These are phyloP conservation scores for Aleiodes leptofemur DNA, from an alignment of 2,888 invertebrate genomes.

Conservation along the genomic window DNA sequence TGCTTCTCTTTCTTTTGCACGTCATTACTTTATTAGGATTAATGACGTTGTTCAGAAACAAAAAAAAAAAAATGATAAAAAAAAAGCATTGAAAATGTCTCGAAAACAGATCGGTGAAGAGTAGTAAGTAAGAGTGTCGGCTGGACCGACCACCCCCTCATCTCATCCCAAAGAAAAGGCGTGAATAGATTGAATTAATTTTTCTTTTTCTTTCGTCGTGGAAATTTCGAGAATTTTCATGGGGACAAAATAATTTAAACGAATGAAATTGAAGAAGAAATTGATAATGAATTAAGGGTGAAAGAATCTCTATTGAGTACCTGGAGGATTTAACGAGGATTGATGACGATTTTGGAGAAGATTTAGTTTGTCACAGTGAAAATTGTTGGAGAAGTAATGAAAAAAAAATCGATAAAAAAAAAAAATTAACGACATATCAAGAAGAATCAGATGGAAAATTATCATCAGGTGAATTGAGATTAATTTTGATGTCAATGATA, in stretches of 20 bases:
- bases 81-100: constrained; percentile 15
- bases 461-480: not conserved
- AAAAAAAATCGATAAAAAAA: constrained; percentile 12
- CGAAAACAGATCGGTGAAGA: constrained; percentile 17
- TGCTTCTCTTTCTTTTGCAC: constrained; percentile 48
- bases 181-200: not conserved
- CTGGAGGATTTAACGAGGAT: constrained; percentile 28
- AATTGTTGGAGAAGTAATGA: not conserved
- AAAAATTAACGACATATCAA: constrained; percentile 28
- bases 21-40: constrained; percentile 33
- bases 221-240: not conserved
- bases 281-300: constrained; percentile 7
- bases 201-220: no score
- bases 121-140: constrained; percentile 42
- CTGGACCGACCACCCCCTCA: constrained; percentile 45
- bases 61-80: not conserved
- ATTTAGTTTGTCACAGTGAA: not conserved
- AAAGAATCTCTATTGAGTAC: constrained; percentile 47
- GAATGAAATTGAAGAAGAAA: not conserved
- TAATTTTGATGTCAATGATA: constrained; percentile 14
- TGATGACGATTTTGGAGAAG: no score
- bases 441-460: constrained; percentile 1
- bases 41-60: constrained; percentile 14
- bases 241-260: not conserved
- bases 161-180: constrained; percentile 3